A percentile compares a stretch with the other conserved stretches of the same genome.
Conservation (phyloP, 1,140 invertebrate species). For the Propsilocerus akamusi region DNA sequence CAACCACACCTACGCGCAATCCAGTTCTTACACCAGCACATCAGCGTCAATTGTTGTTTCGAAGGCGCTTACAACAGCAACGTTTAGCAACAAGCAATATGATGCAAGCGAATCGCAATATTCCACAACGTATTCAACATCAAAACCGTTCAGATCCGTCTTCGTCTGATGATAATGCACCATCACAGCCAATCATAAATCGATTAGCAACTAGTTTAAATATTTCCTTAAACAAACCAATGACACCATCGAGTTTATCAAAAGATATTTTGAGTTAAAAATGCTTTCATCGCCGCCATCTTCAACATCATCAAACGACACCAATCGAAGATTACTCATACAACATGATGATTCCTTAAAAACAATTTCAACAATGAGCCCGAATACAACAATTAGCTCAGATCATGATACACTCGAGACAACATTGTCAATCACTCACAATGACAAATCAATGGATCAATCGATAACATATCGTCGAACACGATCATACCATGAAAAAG, state of each 20-base stretch:
- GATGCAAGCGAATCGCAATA: no score
- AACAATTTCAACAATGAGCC: not conserved
- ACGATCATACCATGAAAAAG: not conserved
- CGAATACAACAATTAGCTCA: no score
- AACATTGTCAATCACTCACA: not conserved
- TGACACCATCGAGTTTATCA: slow-evolving; percentile 54
- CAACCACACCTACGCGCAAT: slow-evolving; percentile 10
- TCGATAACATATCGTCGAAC: not conserved
- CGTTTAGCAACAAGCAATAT: not conserved
- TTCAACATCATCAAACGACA: not conserved
- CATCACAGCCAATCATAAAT: slow-evolving; percentile 9
- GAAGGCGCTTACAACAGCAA: not conserved
- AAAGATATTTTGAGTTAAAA: slow-evolving; percentile 17
- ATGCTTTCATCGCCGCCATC: slow-evolving; percentile 9
- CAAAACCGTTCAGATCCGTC: not conserved
- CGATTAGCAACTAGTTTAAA: slow-evolving; percentile 50
- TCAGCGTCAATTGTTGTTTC: not conserved
- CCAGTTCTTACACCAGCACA: slow-evolving; percentile 11
- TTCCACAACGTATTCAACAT: not conserved
- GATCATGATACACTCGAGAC: not conserved
- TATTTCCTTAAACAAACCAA: slow-evolving; percentile 54
- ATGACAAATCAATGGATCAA: not conserved
- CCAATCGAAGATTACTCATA: not conserved
- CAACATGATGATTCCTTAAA: not conserved
- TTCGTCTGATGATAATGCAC: not conserved